These are phyloP conservation scores for Axea sp. DNA, from an alignment of 2,888 invertebrate genomes.

Conservation along the genomic window DNA sequence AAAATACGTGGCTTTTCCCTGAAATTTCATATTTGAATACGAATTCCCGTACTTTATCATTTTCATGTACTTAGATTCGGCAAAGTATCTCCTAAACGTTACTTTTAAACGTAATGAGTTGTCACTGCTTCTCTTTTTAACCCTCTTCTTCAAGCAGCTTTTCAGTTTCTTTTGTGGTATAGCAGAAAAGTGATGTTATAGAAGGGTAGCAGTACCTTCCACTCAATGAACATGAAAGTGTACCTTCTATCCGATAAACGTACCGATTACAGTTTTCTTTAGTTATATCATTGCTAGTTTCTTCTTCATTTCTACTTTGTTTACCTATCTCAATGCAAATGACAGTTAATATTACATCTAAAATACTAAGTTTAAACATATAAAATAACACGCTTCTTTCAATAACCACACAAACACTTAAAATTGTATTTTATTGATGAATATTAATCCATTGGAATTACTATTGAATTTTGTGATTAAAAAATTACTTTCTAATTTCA, in stretches of 20 bases:
- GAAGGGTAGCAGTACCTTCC: constrained; percentile 34
- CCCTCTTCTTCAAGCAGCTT: constrained; percentile 28
- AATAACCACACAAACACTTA: too few species aligned
- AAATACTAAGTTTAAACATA: background rate
- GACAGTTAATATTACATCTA: constrained; percentile 16
- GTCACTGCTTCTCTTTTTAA: constrained; percentile 39
- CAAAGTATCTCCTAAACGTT: constrained; percentile 32
- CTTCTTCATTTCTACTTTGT: constrained; percentile 29
- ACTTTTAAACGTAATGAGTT: constrained; percentile 55
- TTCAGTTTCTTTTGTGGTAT: constrained; percentile 28
- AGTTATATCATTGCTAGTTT: constrained; percentile 38
- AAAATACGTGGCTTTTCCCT: too few species aligned
- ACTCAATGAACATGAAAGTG: constrained; percentile 51
- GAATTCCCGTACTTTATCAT: constrained; percentile 38
- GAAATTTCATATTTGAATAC: constrained; percentile 39
- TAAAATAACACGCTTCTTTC: too few species aligned
- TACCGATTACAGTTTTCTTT: constrained; percentile 44
- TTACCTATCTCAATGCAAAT: constrained; percentile 43
- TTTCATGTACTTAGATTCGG: constrained; percentile 25
- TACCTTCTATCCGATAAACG: constrained; percentile 48
- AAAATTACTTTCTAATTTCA: too few species aligned
- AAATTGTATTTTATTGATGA: too few species aligned
- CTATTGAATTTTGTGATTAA: too few species aligned
- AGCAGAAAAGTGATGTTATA: constrained; percentile 45
- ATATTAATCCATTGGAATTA: too few species aligned